Evolutionary conservation across 2,888 invertebrate species (phyloP).

Genomic region (Drosophila acutilabella): DNA sequence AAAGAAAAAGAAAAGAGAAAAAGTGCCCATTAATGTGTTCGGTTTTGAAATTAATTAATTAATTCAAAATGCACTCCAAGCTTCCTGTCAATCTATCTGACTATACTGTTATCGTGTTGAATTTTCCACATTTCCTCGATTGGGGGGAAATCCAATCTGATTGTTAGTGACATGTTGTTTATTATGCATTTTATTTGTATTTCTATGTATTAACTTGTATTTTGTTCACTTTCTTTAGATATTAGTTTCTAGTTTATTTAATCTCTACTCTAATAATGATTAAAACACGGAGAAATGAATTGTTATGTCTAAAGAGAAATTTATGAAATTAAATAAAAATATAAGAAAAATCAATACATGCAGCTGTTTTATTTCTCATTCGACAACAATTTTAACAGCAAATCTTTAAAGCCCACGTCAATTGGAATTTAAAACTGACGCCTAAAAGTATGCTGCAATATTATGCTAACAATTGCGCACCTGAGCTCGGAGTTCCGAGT

Average conservation of each 20-base stretch:
- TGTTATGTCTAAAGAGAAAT: conserved; percentile 73
- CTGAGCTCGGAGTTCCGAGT: not conserved
- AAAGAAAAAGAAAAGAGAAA: conserved; percentile 23
- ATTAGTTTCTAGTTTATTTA: conserved; percentile 83
- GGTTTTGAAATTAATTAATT: conserved; percentile 10
- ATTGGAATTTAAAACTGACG: not conserved
- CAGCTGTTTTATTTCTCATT: not conserved
- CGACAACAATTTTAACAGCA: not conserved
- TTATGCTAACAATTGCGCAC: not conserved
- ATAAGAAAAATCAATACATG: conserved; percentile 61
- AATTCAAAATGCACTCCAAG: conserved; percentile 64
- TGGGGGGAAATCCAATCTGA: conserved; percentile 21
- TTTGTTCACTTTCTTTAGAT: conserved; percentile 73
- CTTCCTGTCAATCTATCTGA: conserved; percentile 55
- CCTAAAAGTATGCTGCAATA: conserved; percentile 38
- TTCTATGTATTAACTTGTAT: conserved; percentile 71
- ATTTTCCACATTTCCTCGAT: conserved; percentile 24
- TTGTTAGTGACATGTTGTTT: conserved; percentile 83
- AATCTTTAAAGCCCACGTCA: not conserved
- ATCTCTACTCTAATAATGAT: conserved; percentile 78
- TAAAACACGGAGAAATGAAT: conserved; percentile 77
- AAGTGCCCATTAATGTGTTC: conserved; percentile 54
- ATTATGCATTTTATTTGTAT: conserved; percentile 76
- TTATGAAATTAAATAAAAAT: conserved; percentile 73
- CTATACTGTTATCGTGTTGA: conserved; percentile 34